These are phyloP conservation scores for Hemistola chrysoprasaria DNA, from an alignment of 2,888 invertebrate genomes.

Conservation along the genomic window DNA sequence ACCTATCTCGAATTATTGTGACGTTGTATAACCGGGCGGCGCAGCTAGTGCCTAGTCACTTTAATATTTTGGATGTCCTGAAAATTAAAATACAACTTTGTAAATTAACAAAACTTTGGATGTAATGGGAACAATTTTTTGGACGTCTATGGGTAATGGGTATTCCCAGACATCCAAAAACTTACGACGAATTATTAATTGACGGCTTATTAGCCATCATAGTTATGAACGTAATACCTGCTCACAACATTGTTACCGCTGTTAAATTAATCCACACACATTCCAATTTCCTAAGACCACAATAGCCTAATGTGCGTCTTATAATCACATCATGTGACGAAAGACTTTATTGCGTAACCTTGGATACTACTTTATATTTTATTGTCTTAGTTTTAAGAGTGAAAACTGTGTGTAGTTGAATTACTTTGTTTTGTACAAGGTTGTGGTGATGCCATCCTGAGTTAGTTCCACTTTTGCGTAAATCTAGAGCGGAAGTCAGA, in stretches of 20 bases:
- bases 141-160: no score
- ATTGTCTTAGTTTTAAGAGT: neutral
- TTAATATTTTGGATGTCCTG: no score
- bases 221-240: no score
- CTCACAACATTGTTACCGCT: conserved; percentile 3
- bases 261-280: conserved; percentile 6
- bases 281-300: conserved; percentile 11
- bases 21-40: no score
- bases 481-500: conserved; percentile 57
- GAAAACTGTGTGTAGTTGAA: neutral
- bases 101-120: no score
- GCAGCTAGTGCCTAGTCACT: no score
- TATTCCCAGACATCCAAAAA: no score
- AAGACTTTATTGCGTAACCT: conserved; percentile 46
- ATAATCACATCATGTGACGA: conserved; percentile 49
- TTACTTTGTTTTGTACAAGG: conserved; percentile 28
- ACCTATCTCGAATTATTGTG: no score
- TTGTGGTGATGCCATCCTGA: conserved; percentile 33
- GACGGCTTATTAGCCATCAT: no score
- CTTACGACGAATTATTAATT: no score
- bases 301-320: conserved; percentile 18
- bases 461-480: conserved; percentile 62
- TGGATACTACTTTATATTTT: conserved; percentile 11
- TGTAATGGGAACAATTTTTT: no score
- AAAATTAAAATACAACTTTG: no score